These are phyloP conservation scores for Mastomys natalensis DNA, from an alignment of 2,113 vertebrate genomes.

Conservation along the genomic window DNA sequence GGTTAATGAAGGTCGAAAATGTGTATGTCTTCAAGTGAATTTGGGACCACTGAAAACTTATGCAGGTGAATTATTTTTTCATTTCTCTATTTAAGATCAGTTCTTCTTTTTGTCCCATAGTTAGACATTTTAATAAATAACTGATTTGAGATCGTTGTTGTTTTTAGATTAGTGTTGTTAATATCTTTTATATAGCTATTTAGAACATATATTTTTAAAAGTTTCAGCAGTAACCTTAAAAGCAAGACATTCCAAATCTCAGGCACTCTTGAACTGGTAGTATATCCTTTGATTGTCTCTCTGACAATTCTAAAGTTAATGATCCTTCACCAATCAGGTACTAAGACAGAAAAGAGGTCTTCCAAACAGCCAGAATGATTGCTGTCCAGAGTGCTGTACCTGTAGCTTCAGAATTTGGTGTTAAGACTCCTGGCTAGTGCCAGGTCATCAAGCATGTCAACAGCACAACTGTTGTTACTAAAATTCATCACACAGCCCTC, in stretches of 20 bases:
- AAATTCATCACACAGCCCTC: not conserved
- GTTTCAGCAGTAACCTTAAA: not conserved
- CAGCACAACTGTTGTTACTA: constrained; percentile 39
- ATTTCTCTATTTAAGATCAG: not conserved
- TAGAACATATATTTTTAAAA: not conserved
- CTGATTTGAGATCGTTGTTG: not conserved
- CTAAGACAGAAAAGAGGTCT: not conserved
- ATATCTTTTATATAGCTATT: not conserved
- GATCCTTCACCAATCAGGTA: not conserved
- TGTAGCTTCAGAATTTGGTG: constrained; percentile 11
- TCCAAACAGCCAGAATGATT: not conserved
- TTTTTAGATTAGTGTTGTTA: not conserved
- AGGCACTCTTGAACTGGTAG: not conserved
- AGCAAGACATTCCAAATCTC: not conserved
- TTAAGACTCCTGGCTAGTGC: constrained; percentile 7
- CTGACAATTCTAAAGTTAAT: constrained; percentile 47
- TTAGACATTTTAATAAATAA: constrained; percentile 24
- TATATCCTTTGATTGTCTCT: not conserved
- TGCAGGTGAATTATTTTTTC: not conserved
- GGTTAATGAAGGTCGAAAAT: not conserved
- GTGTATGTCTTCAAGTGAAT: not conserved
- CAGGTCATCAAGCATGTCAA: constrained; percentile 72
- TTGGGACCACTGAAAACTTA: not conserved
- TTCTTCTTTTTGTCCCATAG: not conserved
- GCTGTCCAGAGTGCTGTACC: constrained; percentile 27